phyloP scores from a whole-genome alignment of 2,113 vertebrate genomes.

The Meriones unguiculatus region DNA sequence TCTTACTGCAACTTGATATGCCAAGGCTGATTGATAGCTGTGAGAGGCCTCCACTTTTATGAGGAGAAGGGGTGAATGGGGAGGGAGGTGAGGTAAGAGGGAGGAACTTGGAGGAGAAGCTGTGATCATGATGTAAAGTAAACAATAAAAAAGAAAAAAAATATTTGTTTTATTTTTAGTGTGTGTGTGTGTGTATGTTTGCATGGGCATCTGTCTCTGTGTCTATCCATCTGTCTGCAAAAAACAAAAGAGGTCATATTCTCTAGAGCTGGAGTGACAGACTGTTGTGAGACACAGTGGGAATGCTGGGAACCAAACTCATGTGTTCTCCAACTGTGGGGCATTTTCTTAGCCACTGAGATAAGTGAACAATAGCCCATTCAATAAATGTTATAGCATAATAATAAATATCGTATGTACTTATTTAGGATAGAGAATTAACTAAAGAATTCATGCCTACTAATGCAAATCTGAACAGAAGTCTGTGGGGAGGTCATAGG shows the following conservation, averaged over 20 bases:
- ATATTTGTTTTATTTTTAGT: background rate
- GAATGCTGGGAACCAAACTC: background rate
- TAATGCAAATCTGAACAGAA: too few species aligned
- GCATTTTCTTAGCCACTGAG: background rate
- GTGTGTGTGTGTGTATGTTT: background rate
- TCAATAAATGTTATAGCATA: background rate
- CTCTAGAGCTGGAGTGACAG: background rate
- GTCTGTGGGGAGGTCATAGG: too few species aligned
- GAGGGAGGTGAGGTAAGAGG: too few species aligned
- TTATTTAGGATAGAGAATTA: background rate
- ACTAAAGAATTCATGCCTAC: background rate
- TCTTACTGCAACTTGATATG: too few species aligned
- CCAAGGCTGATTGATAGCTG: too few species aligned
- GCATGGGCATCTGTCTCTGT: background rate
- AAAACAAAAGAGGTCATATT: background rate
- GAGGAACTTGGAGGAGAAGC: too few species aligned
- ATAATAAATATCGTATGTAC: background rate
- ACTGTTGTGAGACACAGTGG: background rate
- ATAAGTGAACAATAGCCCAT: background rate
- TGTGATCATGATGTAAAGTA: too few species aligned
- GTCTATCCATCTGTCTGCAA: background rate
- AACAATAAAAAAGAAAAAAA: too few species aligned
- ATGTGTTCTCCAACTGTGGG: background rate
- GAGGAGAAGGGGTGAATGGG: too few species aligned
- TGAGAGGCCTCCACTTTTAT: too few species aligned